Conservation (phyloP, 2,888 invertebrate species). For the Athetis lepigone region DNA sequence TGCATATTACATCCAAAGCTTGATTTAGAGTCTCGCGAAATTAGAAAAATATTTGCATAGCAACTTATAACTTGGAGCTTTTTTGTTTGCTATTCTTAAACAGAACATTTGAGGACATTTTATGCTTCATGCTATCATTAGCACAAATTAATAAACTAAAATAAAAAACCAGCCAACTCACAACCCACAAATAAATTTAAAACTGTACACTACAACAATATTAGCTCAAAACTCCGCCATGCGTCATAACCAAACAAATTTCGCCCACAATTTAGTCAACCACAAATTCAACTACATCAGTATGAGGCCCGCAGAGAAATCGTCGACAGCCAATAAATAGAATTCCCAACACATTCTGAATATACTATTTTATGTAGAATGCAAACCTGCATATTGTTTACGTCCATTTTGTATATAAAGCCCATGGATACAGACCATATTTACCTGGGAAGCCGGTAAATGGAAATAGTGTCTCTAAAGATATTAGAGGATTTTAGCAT, state of each 20-base stretch:
- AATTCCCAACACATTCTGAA: slow-evolving; percentile 32
- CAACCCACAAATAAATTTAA: too few species aligned
- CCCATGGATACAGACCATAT: slow-evolving; percentile 33
- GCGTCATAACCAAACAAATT: not conserved
- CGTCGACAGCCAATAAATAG: slow-evolving; percentile 39
- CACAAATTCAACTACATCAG: slow-evolving; percentile 22
- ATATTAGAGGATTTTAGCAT: slow-evolving; percentile 11
- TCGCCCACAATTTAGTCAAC: slow-evolving; percentile 3
- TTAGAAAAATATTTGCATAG: too few species aligned
- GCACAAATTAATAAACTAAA: too few species aligned
- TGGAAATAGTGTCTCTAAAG: slow-evolving; percentile 12
- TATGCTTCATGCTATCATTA: too few species aligned
- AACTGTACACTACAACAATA: not conserved
- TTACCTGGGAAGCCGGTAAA: slow-evolving; percentile 18
- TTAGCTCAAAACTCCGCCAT: slow-evolving; percentile 9
- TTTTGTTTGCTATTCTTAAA: too few species aligned
- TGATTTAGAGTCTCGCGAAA: too few species aligned
- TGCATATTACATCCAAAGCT: too few species aligned
- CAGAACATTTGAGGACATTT: too few species aligned
- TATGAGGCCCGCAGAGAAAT: slow-evolving; percentile 26
- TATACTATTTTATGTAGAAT: slow-evolving; percentile 37
- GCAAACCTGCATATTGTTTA: slow-evolving; percentile 42
- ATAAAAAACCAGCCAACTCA: too few species aligned
- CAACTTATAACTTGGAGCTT: too few species aligned
- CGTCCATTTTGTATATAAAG: slow-evolving; percentile 39